phyloP scores from a whole-genome alignment of 2,113 vertebrate species.

The Malurus cyaneus region DNA sequence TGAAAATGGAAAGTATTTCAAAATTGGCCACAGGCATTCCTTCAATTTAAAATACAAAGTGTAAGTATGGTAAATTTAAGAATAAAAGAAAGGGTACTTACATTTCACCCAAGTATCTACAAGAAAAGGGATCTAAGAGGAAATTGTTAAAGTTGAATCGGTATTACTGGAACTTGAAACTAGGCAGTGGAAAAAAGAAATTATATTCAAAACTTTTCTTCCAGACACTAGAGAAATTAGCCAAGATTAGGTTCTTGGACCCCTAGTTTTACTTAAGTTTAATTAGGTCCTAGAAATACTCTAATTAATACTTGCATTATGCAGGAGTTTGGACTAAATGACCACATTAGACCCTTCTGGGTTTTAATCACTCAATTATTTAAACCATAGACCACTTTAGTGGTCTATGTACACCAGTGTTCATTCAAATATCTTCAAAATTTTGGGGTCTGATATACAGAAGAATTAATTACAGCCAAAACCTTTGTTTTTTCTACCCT shows the following conservation, averaged over 20 bases:
- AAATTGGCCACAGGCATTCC: background rate
- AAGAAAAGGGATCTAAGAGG: background rate
- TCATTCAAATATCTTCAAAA: background rate
- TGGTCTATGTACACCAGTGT: background rate
- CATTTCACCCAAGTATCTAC: background rate
- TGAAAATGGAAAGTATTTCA: background rate
- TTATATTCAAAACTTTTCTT: background rate
- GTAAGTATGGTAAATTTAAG: background rate
- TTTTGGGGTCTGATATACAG: background rate
- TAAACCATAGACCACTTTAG: no score
- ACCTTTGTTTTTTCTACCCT: background rate
- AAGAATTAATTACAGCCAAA: background rate
- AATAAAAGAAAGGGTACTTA: background rate
- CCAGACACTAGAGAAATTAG: background rate
- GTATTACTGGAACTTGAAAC: background rate
- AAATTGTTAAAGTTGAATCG: background rate
- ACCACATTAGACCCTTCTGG: background rate
- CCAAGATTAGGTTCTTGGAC: background rate
- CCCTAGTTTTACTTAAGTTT: background rate
- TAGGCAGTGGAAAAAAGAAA: background rate
- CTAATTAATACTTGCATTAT: background rate
- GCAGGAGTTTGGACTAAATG: background rate
- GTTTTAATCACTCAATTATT: slow-evolving; percentile 8
- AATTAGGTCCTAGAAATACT: background rate
- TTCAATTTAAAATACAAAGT: background rate